phyloP scores from a whole-genome alignment of 2,797 vertebrate species.

The Chelmon rostratus region DNA sequence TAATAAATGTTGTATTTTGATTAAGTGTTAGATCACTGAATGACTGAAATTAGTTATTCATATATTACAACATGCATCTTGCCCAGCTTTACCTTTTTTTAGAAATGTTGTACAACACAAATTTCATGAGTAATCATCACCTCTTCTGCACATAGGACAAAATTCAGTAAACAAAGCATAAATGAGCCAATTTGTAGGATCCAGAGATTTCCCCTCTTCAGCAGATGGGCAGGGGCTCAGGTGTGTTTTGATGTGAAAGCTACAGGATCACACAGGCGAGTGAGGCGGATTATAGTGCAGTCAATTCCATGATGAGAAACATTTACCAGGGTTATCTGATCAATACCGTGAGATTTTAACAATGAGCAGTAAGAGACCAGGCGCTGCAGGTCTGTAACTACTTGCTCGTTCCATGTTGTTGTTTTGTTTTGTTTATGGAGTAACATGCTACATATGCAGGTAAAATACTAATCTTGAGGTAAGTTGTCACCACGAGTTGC shows the following conservation, averaged over 20 bases:
- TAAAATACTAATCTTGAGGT: background rate
- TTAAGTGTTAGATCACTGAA: background rate
- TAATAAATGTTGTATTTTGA: background rate
- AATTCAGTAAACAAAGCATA: background rate
- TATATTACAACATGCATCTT: background rate
- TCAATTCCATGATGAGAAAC: background rate
- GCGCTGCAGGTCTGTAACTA: background rate
- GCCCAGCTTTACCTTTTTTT: too few species aligned
- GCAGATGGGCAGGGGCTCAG: constrained; percentile 4
- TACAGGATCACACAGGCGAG: background rate
- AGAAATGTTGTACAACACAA: background rate
- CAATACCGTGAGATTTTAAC: background rate
- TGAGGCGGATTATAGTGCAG: background rate
- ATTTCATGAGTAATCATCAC: background rate
- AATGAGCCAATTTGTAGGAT: background rate
- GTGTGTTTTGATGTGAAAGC: constrained; percentile 1
- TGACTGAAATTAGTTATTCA: background rate
- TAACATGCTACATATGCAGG: background rate
- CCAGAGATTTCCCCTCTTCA: background rate
- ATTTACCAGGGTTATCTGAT: background rate
- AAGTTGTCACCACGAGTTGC: background rate
- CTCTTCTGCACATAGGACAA: background rate
- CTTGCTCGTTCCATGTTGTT: background rate
- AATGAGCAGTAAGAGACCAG: background rate
- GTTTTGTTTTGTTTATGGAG: background rate